Conservation (phyloP, 53 echinoderm and acorn worm species). For the Echinometra lucunter region DNA sequence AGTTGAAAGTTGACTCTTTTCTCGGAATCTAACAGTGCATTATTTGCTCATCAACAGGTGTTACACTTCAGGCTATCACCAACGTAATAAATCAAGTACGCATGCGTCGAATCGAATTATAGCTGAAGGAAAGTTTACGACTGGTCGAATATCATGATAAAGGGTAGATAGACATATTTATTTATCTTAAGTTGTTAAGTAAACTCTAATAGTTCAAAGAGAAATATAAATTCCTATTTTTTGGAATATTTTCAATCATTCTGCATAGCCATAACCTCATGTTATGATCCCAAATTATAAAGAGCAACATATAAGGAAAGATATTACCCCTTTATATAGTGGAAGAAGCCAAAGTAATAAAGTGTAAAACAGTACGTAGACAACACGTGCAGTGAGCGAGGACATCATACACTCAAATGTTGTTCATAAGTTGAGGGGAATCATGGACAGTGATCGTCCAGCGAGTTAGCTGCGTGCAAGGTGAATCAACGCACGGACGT, state of each 20-base stretch:
- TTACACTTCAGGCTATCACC: not conserved
- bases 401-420: not conserved
- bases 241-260: too few species aligned
- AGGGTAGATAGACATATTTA: not conserved
- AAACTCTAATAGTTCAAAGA: not conserved
- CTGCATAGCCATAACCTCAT: too few species aligned
- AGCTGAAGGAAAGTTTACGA: not conserved
- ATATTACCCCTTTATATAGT: not conserved
- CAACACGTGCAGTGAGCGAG: too few species aligned
- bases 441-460: too few species aligned
- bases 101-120: not conserved
- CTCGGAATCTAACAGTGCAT: not conserved
- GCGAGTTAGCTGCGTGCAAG: not conserved
- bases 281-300: too few species aligned
- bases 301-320: not conserved
- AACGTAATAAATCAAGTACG: slow-evolving; percentile 9
- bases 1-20: not conserved
- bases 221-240: too few species aligned
- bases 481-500: not conserved
- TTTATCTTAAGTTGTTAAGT: not conserved
- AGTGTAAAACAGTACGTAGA: not conserved
- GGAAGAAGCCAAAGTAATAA: not conserved
- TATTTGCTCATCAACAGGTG: not conserved
- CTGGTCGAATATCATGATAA: not conserved
- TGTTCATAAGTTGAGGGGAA: not conserved